Evolutionary conservation across 2,888 invertebrate genomes (phyloP), one percentile per base, ranked within the genome.

Genomic region (Elysia crispata): DNA sequence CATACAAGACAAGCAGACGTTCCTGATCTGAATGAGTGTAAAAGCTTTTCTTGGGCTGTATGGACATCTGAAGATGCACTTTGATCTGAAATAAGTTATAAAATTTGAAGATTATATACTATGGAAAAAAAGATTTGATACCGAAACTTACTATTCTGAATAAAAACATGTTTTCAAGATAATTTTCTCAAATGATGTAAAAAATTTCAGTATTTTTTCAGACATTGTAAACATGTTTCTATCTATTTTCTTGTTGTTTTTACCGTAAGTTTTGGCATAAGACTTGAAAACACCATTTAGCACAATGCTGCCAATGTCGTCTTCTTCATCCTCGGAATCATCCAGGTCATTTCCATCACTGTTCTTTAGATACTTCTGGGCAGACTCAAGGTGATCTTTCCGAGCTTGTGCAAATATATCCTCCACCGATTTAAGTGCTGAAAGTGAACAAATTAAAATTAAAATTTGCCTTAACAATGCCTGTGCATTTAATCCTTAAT

Each of bases 1-100:
- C 98, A 98, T 88, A 98, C 96, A 1, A 98, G 94, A 90, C 98
- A 98, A 18, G 96, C 95, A 1, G 95, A 95, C 13, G 96, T 94
- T 11, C 96, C 95, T 28, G 96, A 95, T 87, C 95, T 95, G 85
- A 97, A 94, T 0, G 95, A 94, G 91, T 97, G 96, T 89, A 96
- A 95, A 76, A 97, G 92, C 89, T 95, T 95, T 73, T 94, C 94
- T 88, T 95, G 94, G 5, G 96, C 96, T 79, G 88, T 87, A 30
- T 88, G 86, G 15, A 87, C 85, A 62, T 86, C 86, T 62, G 60
- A 25, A 5, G 57, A 54, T 60, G 83, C 84, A 67, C 75, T 83
- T 75, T 79, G 83, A 82, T 84, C 85, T 83, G 69, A 15, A 60
- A 50, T 15, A 25, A n/a, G n/a, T 3, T 41, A 15, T 33, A n/a